phyloP scores from a whole-genome alignment of 2,113 vertebrate species.

The Mastomys coucha region DNA sequence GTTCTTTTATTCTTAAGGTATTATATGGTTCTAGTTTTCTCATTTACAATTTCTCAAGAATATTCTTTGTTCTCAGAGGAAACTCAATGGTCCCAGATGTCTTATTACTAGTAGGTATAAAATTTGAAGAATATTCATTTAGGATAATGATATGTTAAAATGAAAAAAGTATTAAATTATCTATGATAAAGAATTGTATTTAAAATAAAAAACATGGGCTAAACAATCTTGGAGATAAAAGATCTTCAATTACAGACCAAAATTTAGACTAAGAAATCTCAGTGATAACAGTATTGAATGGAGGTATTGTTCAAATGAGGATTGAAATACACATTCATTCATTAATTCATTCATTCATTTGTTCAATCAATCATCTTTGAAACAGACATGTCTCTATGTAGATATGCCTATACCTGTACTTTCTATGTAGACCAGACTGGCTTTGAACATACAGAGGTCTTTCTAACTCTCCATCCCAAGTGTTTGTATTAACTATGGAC shows the following conservation, averaged over 20 bases:
- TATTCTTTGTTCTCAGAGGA: neutral
- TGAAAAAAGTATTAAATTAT: neutral
- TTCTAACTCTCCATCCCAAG: neutral
- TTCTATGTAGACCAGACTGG: neutral
- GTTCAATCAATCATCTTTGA: neutral
- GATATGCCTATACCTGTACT: neutral
- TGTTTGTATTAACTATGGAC: neutral
- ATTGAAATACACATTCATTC: neutral
- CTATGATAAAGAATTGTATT: neutral
- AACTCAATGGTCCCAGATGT: fast-evolving
- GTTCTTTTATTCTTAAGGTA: neutral
- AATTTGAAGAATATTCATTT: neutral
- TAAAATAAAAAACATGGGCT: neutral
- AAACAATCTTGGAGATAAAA: neutral
- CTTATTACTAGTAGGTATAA: neutral
- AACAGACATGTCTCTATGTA: neutral
- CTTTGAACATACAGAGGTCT: neutral
- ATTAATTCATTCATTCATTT: neutral
- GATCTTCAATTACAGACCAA: neutral
- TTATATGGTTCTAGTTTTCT: neutral
- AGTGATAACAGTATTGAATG: neutral
- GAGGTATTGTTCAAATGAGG: neutral
- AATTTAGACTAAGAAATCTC: neutral
- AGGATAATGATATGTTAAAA: neutral
- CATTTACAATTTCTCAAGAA: neutral